Percentiles rank a stretch among this genome's conserved stretches.
These are phyloP conservation scores for Paradoxurus hermaphroditus DNA, from an alignment of 2,113 vertebrate species.

Conservation along the genomic window DNA sequence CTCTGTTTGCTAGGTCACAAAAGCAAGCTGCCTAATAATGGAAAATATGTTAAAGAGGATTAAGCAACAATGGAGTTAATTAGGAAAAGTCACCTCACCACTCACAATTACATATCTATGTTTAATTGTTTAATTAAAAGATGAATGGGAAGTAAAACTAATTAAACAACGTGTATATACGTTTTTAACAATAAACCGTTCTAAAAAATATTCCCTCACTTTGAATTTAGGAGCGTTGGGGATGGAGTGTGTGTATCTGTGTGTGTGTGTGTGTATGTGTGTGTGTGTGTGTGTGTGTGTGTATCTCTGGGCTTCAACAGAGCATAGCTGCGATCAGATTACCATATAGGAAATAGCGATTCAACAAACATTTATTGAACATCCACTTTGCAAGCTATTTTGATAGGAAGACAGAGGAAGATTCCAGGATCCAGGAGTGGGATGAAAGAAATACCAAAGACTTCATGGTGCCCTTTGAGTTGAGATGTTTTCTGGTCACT, in stretches of 20 bases:
- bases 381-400: neutral
- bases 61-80: slow-evolving; percentile 30
- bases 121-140: slow-evolving; percentile 25
- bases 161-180: neutral
- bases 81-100: neutral
- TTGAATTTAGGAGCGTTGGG: neutral
- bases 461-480: neutral
- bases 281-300: neutral
- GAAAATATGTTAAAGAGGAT: slow-evolving; percentile 33
- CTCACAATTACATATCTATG: neutral
- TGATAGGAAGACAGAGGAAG: neutral
- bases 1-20: neutral
- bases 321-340: neutral
- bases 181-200: neutral
- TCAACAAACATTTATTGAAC: neutral
- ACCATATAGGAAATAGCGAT: neutral
- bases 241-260: accelerated
- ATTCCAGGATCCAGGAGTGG: neutral
- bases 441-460: neutral
- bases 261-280: accelerated
- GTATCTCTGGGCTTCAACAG: neutral
- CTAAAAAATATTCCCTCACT: neutral
- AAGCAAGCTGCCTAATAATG: neutral
- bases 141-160: neutral
- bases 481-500: neutral